A percentile compares a stretch with the other conserved stretches of the same genome.
Evolutionary conservation across 1,140 invertebrate genomes (phyloP).

Genomic region (Neodiprion lecontei): DNA sequence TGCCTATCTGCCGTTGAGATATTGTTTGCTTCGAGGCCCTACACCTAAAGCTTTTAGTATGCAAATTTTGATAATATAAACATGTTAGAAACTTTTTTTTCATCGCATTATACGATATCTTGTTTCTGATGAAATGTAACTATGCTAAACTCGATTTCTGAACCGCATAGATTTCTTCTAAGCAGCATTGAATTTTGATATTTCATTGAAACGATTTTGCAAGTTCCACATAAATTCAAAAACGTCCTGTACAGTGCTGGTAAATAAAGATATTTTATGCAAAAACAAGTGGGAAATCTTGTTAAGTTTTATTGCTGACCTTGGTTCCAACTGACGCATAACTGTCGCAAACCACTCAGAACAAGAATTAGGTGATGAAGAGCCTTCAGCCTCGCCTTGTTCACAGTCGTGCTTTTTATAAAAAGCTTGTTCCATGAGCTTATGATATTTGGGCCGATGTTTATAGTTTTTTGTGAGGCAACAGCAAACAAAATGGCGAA

Average conservation of each 20-base stretch:
- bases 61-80: too few relatives aligned
- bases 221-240: too few relatives aligned
- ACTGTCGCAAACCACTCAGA: conserved; percentile 56
- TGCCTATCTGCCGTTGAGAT: too few relatives aligned
- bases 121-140: too few relatives aligned
- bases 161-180: too few relatives aligned
- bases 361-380: conserved; percentile 43
- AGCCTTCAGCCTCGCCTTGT: conserved; percentile 41
- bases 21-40: too few relatives aligned
- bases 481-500: conserved; percentile 60
- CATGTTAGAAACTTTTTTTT: too few relatives aligned
- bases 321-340: conserved; percentile 57
- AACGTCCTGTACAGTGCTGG: neutral
- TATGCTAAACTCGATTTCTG: too few relatives aligned
- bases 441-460: conserved; percentile 92
- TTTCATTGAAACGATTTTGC: too few relatives aligned
- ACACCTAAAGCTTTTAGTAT: too few relatives aligned
- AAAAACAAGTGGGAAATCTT: neutral
- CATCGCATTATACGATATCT: too few relatives aligned
- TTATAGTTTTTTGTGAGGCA: conserved; percentile 94
- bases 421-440: conserved; percentile 90
- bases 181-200: too few relatives aligned
- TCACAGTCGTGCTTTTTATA: conserved; percentile 78
- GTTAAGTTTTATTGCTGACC: conserved; percentile 37
- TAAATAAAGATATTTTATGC: neutral